Conservation (phyloP, 2,888 invertebrate species). For the Drosophila leonis region DNA sequence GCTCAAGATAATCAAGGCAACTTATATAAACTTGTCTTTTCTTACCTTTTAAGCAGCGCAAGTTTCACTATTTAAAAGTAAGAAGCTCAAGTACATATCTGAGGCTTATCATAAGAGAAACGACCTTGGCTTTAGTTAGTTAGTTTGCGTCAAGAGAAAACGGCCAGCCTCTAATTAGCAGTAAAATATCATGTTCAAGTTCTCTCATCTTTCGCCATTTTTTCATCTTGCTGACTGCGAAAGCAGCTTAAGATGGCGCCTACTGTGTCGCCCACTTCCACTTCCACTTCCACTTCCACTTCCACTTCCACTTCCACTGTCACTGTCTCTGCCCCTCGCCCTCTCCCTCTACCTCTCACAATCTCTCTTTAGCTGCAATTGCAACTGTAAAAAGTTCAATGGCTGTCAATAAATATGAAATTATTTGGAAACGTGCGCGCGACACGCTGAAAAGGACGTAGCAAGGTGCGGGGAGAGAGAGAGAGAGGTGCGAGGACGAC, state of each 20-base stretch:
- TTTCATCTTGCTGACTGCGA: conserved; percentile 15
- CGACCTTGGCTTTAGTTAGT: conserved; percentile 41
- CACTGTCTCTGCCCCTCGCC: background rate
- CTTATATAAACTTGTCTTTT: background rate
- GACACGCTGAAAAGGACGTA: conserved; percentile 10
- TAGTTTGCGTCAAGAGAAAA: conserved; percentile 39
- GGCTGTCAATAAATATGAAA: conserved; percentile 68
- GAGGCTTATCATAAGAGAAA: conserved; percentile 9
- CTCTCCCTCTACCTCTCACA: background rate
- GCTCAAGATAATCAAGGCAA: background rate
- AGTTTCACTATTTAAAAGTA: background rate
- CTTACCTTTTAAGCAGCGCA: background rate
- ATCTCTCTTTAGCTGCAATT: background rate
- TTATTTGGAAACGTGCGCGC: conserved; percentile 57
- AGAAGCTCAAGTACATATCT: conserved; percentile 6
- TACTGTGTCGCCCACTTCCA: conserved; percentile 3
- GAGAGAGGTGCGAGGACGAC: conserved; percentile 31
- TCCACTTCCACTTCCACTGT: conserved; percentile 8
- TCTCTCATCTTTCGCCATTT: conserved; percentile 38
- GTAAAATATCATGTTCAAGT: conserved; percentile 38
- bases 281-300: background rate
- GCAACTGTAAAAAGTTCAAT: conserved; percentile 60
- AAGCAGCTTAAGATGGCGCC: conserved; percentile 31
- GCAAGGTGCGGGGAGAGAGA: background rate
- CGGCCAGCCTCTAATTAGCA: conserved; percentile 49